Evolutionary conservation across 2,113 vertebrate genomes (phyloP), one percentile per base, ranked within the genome.

Genomic region (Numenius arquata): DNA sequence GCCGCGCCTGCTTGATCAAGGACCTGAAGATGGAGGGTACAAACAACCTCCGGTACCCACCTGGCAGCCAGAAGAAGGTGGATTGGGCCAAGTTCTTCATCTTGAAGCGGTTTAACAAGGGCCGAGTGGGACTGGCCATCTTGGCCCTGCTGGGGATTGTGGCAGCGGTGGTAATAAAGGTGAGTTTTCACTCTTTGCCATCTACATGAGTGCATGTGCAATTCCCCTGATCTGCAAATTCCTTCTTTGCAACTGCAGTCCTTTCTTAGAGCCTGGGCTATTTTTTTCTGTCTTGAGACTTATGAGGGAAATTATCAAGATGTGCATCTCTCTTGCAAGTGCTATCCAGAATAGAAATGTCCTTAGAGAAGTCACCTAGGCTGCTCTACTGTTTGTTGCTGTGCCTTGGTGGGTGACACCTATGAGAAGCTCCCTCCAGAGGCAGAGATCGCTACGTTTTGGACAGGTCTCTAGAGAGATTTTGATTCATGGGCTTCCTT

Each of bases 1-100:
- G 83, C 53, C 98, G 98, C 3, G 82, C 98, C 12, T 99, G 99
- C 94, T 97, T 99, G 34, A 55, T 99, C 47, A 98, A 97, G 95
- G 97, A 98, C 20, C 97, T 99, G 91, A 96, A 63, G 58, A 97
- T 99, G 97, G 99, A 99, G 71, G 62, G 85, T 1, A 17, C 94
- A 3, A 98, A 99, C 95, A 90, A 11, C 0, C 6, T 96, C 3
- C 81, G 89, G 78, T 97, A 97, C 79, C 96, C 95, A 0, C 97
- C 97, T 2, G 19, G 14, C 87, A 99, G 97, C 47, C 94, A 96
- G 68, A 97, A 98, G 79, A 98, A 98, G 62, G 66, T 99, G 15
- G 96, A 98, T 1, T 97, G 97, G 97, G 97, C 95, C 8, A 98
- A 98, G 36, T 95, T 98, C 96, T 97, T 99, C 55, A 10, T 99